Evolutionary conservation across 2,888 invertebrate species (phyloP).

Genomic region (Notocelia uddmanniana): DNA sequence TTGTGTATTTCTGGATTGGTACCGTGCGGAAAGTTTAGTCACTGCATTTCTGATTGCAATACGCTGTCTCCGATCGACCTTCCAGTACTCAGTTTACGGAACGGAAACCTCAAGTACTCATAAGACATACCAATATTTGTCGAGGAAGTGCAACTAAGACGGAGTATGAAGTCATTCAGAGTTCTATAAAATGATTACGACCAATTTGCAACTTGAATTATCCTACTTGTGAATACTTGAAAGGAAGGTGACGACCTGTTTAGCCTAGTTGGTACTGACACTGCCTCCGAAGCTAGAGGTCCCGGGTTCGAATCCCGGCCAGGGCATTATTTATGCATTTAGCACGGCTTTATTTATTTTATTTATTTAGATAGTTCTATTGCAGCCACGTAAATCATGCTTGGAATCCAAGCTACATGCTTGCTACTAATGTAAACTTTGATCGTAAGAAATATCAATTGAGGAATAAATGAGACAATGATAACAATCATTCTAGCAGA

Average conservation of each 20-base stretch:
- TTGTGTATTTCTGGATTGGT: slow-evolving; percentile 83
- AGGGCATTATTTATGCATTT: too few species aligned
- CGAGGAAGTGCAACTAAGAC: slow-evolving; percentile 48
- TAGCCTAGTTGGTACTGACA: too few species aligned
- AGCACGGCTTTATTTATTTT: too few species aligned
- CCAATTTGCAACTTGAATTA: slow-evolving; percentile 47
- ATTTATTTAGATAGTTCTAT: too few species aligned
- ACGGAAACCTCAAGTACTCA: slow-evolving; percentile 55
- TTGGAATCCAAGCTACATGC: neutral
- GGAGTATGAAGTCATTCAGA: slow-evolving; percentile 48
- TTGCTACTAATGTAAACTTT: neutral
- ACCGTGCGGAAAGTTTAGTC: slow-evolving; percentile 84
- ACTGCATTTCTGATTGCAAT: slow-evolving; percentile 68
- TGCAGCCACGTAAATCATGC: slow-evolving; percentile 3
- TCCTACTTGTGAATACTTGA: slow-evolving; percentile 46
- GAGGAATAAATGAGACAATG: neutral
- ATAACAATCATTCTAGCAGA: neutral
- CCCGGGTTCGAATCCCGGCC: too few species aligned
- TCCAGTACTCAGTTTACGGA: slow-evolving; percentile 62
- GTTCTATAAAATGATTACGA: slow-evolving; percentile 54
- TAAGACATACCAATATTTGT: slow-evolving; percentile 52
- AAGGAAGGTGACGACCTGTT: too few species aligned
- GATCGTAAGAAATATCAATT: neutral
- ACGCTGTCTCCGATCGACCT: slow-evolving; percentile 70
- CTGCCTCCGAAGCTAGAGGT: too few species aligned